Evolutionary conservation across 2,797 vertebrate species (phyloP), one percentile per base, ranked within the genome.

Genomic region (Novumbra hubbsi): DNA sequence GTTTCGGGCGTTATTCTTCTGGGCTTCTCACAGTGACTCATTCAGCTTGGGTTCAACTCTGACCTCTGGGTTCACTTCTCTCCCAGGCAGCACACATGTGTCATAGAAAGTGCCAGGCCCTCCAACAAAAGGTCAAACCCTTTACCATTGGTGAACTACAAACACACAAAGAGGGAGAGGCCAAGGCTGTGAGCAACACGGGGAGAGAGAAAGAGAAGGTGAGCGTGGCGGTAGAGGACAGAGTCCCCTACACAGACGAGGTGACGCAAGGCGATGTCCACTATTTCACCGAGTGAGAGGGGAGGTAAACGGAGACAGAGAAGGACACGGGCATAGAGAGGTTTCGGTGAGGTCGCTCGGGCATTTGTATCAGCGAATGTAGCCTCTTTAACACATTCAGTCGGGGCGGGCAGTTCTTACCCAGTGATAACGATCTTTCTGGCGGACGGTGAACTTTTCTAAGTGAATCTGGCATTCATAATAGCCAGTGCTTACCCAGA

Each of bases 21-120:
- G n/a, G n/a, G 68, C 68, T 73, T 75, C 75, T 72, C 65, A 4
- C 12, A 16, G 77, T 57, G 45, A 74, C 65, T 52, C 27, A 75
- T 88, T 86, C 77, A 79, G 80, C 84, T 81, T 75, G 71, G 79
- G 80, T 77, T 80, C 81, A 86, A 69, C 82, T 86, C 79, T 87
- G 85, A 88, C 89, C 81, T 64, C 63, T 72, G 14, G 69, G 84
- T 71, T 88, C 83, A 72, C 50, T 41, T 52, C 17, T 57, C 45
- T 48, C 62, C 32, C 57, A 64, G 30, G 14, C 27, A 17, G 71
- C 41, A 45, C 9, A 21, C 71, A 50, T 69, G 28, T 50, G 78
- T 73, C 67, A 68, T 55, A 73, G 72, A 49, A 73, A 48, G 8
- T 30, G 38, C 41, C 17, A 60, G 70, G 68, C 45, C 16, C 71